Percentiles rank a stretch among this genome's conserved stretches.
Conservation (phyloP, 2,888 invertebrate genomes). For the Leptothorax acervorum region DNA sequence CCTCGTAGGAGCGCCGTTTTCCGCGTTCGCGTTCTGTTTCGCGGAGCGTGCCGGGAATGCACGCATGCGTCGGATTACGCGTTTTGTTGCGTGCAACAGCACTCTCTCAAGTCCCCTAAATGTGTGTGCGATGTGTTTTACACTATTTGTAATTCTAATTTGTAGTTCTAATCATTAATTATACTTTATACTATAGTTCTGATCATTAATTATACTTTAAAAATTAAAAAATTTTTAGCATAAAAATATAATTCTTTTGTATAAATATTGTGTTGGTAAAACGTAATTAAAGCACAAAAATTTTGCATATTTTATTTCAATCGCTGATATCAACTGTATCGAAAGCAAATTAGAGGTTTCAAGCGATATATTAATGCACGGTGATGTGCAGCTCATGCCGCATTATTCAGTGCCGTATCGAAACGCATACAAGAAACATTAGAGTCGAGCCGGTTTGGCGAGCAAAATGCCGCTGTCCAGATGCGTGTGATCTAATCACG, state of each 20-base stretch:
- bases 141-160: neutral
- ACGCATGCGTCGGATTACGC: neutral
- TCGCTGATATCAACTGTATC: neutral
- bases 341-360: constrained; percentile 3
- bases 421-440: constrained; percentile 29
- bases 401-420: constrained; percentile 23
- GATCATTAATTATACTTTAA: neutral
- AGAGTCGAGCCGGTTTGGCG: constrained; percentile 49
- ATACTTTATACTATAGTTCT: too few species aligned
- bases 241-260: neutral
- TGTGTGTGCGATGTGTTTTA: neutral
- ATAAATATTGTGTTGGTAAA: neutral
- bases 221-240: neutral
- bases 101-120: neutral
- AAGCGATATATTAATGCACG: constrained; percentile 1
- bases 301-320: neutral
- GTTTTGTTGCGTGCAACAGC: neutral
- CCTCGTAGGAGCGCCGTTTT: constrained; percentile 33
- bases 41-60: constrained; percentile 9
- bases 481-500: constrained; percentile 53
- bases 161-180: neutral
- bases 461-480: constrained; percentile 38
- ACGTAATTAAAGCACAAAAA: neutral
- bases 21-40: constrained; percentile 57
- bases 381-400: neutral